Evolutionary conservation across 2,113 vertebrate species (phyloP), one percentile per base, ranked within the genome.

Genomic region (Tychaedon coryphoeus): DNA sequence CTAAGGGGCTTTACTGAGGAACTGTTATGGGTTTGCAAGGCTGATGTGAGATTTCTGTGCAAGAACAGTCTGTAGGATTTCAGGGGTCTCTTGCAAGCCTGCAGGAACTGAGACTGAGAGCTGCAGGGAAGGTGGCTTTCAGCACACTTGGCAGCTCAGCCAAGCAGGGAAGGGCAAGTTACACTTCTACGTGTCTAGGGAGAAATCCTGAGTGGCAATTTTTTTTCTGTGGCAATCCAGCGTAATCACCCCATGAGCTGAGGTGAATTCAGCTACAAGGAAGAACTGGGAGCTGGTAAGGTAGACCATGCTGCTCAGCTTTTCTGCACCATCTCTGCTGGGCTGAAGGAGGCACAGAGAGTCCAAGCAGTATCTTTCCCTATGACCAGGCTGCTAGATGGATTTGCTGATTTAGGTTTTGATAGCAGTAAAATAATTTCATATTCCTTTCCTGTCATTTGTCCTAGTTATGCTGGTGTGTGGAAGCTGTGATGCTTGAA

Each of bases 401-500:
- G 23, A 29, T 81, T 90, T 69, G 28, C 36, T 70, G 28, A 3
- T 61, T 70, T 36, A 28, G 13, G n/a, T 47, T 94, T 95, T 51
- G 26, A 56, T 8, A 80, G 28, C 36, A 40, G 12, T 74, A 10
- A 15, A 87, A 56, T 25, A 90, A 38, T 2, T 19, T 3, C 7
- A 1, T 40, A 36, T 31, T 33, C 9, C n/a, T 75, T 75, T 71
- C 38, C 43, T 10, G 1, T 33, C 8, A 25, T 15, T 89, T 31
- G 1, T 48, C 51, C 31, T 78, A 28, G 9, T 36, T 10, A 1
- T 31, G 38, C 51, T 6, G 2, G 15, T 28, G 4, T 16, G 2
- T 43, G 25, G 45, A 76, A 91, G 12, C 2, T 56, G 45, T 0
- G 0, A 33, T 2, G 1, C 61, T 43, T 31, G 16, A 57, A 73